Conservation (phyloP, 2,888 invertebrate genomes). For the Branchellion lobata region DNA sequence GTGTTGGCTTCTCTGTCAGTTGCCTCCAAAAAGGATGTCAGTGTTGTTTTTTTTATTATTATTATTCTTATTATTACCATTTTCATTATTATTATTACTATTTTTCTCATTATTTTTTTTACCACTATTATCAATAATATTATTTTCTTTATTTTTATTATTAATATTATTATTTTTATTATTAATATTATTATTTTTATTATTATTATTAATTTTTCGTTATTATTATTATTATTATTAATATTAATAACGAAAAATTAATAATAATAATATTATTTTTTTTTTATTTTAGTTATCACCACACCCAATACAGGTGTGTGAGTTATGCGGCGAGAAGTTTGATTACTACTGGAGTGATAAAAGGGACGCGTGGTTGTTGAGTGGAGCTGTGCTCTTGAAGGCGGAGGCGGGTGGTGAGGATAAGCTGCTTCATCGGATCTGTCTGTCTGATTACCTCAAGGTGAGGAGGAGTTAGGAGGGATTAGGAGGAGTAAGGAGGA, state of each 20-base stretch:
- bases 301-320: background rate
- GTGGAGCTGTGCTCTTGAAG: background rate
- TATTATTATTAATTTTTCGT: too few relatives aligned
- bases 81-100: background rate
- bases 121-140: background rate
- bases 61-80: background rate
- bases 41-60: background rate
- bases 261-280: too few relatives aligned
- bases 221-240: too few relatives aligned
- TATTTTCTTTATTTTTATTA: background rate
- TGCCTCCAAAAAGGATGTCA: too few relatives aligned
- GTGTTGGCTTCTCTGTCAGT: too few relatives aligned
- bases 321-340: background rate
- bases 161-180: background rate
- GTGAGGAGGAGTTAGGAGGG: background rate
- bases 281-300: too few relatives aligned
- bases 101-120: background rate
- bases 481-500: too few relatives aligned
- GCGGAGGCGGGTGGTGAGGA: background rate
- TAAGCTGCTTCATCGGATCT: background rate
- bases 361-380: conserved; percentile 8
- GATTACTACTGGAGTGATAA: conserved; percentile 14
- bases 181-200: background rate
- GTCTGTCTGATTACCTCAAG: background rate
- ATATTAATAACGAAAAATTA: too few relatives aligned